Percentiles rank a stretch among this genome's conserved stretches.
Conservation (phyloP, 2,113 vertebrate genomes). For the Zapornia atra region DNA sequence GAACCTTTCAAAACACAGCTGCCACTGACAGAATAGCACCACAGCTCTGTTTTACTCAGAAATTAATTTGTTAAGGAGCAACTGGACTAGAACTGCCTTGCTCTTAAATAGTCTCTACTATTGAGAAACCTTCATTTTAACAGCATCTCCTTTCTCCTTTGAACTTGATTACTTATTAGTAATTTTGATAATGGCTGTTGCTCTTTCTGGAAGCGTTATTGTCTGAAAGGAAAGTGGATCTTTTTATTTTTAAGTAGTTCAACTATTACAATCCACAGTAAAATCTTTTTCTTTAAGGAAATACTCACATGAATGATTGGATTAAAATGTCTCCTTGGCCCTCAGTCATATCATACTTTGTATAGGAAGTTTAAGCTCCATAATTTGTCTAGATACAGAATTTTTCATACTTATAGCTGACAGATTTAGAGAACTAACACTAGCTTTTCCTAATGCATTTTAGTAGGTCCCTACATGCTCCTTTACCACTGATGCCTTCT, state of each 20-base stretch:
- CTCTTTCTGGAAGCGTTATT: neutral
- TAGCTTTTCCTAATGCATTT: neutral
- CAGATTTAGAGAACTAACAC: neutral
- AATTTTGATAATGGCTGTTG: neutral
- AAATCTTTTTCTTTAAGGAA: neutral
- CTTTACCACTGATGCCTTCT: neutral
- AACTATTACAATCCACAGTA: neutral
- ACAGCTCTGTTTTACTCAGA: neutral
- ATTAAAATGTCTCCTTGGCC: neutral
- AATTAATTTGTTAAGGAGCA: constrained; percentile 3
- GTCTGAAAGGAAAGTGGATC: neutral
- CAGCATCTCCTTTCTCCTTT: neutral
- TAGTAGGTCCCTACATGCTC: neutral
- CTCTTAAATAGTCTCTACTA: neutral
- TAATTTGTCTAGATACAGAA: neutral
- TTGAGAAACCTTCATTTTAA: neutral
- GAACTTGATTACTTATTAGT: neutral
- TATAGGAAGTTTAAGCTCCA: neutral
- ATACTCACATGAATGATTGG: neutral
- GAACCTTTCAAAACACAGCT: constrained; percentile 28
- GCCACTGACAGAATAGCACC: constrained; percentile 12
- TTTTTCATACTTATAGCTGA: neutral
- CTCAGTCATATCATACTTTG: neutral
- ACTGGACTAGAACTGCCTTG: neutral
- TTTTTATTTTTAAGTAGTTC: neutral